Evolutionary conservation across 1,140 invertebrate species (phyloP).

Genomic region (Bradysia coprophila): DNA sequence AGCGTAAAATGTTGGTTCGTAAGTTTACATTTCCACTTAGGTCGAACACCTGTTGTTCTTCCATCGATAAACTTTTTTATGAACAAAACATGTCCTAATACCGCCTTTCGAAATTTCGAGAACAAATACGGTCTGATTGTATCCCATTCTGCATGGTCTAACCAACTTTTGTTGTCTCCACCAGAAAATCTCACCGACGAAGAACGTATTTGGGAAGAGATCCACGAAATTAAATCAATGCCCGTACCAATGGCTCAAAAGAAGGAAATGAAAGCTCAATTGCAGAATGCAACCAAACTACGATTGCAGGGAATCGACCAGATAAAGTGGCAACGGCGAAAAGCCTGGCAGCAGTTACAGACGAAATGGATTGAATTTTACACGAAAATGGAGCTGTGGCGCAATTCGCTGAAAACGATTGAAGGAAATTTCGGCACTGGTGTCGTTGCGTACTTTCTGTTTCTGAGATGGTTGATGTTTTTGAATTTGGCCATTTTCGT

Average conservation of each 20-base stretch:
- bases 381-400: constrained; percentile 54
- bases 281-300: constrained; percentile 62
- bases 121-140: background rate
- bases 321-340: constrained; percentile 52
- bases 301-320: constrained; percentile 59
- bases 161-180: no score
- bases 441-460: constrained; percentile 60
- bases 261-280: constrained; percentile 51
- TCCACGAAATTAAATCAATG: constrained; percentile 68
- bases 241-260: constrained; percentile 67
- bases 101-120: background rate
- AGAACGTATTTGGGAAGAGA: constrained; percentile 67
- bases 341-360: constrained; percentile 42
- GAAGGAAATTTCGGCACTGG: constrained; percentile 66
- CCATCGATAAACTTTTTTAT: no score
- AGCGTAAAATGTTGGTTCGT: no score
- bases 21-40: no score
- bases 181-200: constrained; percentile 64
- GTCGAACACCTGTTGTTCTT: no score
- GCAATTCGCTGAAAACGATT: constrained; percentile 44
- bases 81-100: no score
- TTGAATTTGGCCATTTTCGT: constrained; percentile 48
- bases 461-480: constrained; percentile 62
- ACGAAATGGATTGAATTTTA: constrained; percentile 36
- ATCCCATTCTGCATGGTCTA: constrained; percentile 1